Conservation (phyloP, 2,113 vertebrate species). For the Siniperca knerii region DNA sequence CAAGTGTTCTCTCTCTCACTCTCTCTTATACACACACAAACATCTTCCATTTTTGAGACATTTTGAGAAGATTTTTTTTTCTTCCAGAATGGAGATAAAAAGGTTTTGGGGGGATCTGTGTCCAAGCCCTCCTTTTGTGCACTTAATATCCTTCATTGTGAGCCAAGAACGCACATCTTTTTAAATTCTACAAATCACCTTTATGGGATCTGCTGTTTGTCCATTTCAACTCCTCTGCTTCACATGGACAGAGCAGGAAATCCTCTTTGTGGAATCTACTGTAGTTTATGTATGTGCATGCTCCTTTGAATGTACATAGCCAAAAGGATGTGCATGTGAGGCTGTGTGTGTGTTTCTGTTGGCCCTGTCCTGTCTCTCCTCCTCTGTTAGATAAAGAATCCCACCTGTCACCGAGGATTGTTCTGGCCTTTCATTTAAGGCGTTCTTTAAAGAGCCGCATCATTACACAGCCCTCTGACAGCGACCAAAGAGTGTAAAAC, state of each 20-base stretch:
- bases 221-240: conserved; percentile 75
- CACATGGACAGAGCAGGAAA: conserved; percentile 77
- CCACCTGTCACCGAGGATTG: conserved; percentile 79
- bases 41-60: conserved; percentile 48
- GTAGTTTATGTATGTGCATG: conserved; percentile 59
- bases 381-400: conserved; percentile 77
- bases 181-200: conserved; percentile 84
- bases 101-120: conserved; percentile 65
- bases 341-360: conserved; percentile 24
- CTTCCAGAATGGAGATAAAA: conserved; percentile 83
- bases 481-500: conserved; percentile 69
- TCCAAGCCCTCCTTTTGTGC: conserved; percentile 77
- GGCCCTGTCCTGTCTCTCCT: conserved; percentile 67
- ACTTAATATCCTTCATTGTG: conserved; percentile 81
- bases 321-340: conserved; percentile 31
- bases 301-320: conserved; percentile 40
- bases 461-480: conserved; percentile 72
- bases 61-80: conserved; percentile 52
- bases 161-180: conserved; percentile 83
- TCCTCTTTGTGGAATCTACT: conserved; percentile 67
- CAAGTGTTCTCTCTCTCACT: conserved; percentile 32
- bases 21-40: conserved; percentile 22
- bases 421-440: conserved; percentile 80
- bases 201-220: conserved; percentile 82
- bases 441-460: conserved; percentile 74